Conservation (phyloP, 2,888 invertebrate genomes). For the Argyresthia albistria region DNA sequence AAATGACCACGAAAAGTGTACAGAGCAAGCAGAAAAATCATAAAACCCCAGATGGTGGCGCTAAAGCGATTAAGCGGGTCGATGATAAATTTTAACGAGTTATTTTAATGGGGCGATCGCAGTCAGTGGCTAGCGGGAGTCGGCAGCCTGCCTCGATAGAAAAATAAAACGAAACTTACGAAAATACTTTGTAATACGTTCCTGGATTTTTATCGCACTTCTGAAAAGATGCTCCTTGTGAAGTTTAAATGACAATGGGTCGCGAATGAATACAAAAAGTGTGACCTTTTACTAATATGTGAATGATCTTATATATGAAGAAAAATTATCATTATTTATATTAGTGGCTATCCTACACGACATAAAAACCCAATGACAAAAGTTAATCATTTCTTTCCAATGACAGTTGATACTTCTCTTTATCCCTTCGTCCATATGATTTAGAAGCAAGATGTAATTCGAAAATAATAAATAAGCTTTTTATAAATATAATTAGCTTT, state of each 20-base stretch:
- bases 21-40: conserved; percentile 69
- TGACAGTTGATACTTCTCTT: too few species aligned
- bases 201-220: conserved; percentile 7
- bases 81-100: conserved; percentile 74
- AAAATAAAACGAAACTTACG: conserved; percentile 61
- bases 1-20: conserved; percentile 64
- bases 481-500: too few species aligned
- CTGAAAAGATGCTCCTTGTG: conserved; percentile 14
- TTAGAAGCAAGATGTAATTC: too few species aligned
- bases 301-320: too few species aligned
- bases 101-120: conserved; percentile 72
- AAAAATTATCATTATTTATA: too few species aligned
- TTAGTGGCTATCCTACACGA: too few species aligned
- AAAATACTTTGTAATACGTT: conserved; percentile 39
- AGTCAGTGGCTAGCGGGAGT: conserved; percentile 52
- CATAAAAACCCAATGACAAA: too few species aligned
- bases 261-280: too few species aligned
- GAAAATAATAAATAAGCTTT: too few species aligned
- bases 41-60: conserved; percentile 72
- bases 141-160: conserved; percentile 62
- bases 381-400: too few species aligned
- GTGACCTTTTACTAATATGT: too few species aligned
- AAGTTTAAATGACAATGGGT: conserved; percentile 26
- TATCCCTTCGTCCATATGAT: too few species aligned
- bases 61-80: conserved; percentile 71